Conservation (phyloP, 2,797 vertebrate genomes). For the Synanceia verrucosa region DNA sequence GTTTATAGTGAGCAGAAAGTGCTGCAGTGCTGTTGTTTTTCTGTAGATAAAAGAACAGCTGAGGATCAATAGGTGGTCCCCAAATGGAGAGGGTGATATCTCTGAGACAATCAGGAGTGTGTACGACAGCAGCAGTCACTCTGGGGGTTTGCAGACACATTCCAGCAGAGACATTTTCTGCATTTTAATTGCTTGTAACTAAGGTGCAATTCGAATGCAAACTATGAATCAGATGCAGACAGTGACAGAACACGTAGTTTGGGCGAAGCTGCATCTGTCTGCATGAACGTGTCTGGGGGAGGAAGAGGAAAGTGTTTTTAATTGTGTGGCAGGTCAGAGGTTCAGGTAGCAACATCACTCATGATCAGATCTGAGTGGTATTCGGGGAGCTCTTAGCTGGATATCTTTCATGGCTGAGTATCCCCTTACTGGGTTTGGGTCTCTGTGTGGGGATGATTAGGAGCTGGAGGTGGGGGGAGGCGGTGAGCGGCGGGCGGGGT, state of each 20-base stretch:
- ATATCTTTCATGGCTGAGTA: constrained; percentile 80
- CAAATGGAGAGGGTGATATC: constrained; percentile 55
- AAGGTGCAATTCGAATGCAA: constrained; percentile 51
- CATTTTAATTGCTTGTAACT: constrained; percentile 66
- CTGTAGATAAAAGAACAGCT: constrained; percentile 58
- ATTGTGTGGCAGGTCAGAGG: constrained; percentile 84
- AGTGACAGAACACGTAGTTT: constrained; percentile 43
- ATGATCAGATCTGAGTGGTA: constrained; percentile 79
- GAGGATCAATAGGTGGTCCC: constrained; percentile 70
- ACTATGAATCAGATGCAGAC: constrained; percentile 62
- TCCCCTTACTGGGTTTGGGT: constrained; percentile 76
- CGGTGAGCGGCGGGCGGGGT: constrained; percentile 21
- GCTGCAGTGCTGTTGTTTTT: constrained; percentile 50
- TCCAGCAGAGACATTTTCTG: constrained; percentile 42
- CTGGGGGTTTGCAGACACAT: constrained; percentile 39
- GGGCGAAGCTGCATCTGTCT: constrained; percentile 31
- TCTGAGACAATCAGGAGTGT: constrained; percentile 46
- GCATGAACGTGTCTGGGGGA: constrained; percentile 29
- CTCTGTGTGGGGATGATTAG: constrained; percentile 79
- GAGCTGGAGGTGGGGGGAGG: constrained; percentile 61
- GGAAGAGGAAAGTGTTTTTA: constrained; percentile 81
- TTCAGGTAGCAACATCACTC: constrained; percentile 82
- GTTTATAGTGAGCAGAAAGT: constrained; percentile 27
- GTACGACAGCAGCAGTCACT: constrained; percentile 34
- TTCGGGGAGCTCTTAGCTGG: constrained; percentile 83